Conservation (phyloP, 2,113 vertebrate genomes). For the Corydoras sp. region DNA sequence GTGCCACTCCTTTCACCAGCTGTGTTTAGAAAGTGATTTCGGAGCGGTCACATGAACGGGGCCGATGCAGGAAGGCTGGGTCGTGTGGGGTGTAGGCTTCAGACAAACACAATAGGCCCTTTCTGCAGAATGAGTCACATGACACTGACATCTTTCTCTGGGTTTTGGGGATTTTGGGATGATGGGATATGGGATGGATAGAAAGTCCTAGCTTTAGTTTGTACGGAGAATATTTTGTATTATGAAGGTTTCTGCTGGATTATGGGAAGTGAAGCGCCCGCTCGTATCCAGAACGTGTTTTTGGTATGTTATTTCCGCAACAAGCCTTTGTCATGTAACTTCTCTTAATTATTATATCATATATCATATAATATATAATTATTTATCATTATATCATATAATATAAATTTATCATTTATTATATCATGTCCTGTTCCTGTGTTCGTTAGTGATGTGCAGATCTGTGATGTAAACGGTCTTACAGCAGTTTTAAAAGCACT, state of each 20-base stretch:
- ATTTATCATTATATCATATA: no score
- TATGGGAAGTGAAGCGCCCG: neutral
- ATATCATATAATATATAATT: no score
- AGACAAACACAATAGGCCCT: conserved; percentile 27
- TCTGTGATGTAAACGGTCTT: no score
- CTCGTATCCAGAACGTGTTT: neutral
- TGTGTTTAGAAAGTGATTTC: neutral
- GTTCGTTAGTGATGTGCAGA: no score
- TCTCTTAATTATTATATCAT: no score
- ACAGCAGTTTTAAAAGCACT: no score
- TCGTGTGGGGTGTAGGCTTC: neutral
- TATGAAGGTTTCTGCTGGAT: neutral
- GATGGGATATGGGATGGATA: neutral
- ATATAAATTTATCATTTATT: no score
- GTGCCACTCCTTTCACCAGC: neutral
- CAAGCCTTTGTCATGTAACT: no score
- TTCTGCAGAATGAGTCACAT: conserved; percentile 34
- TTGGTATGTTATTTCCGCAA: neutral
- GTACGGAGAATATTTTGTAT: neutral
- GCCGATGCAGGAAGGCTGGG: conserved; percentile 14
- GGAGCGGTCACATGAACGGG: conserved; percentile 15
- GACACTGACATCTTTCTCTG: conserved; percentile 9
- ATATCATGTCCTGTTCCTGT: no score
- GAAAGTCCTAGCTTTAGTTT: neutral
- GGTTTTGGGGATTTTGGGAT: conserved; percentile 1